phyloP scores from a whole-genome alignment of 2,113 vertebrate genomes.

The Pseudopodoces humilis region DNA sequence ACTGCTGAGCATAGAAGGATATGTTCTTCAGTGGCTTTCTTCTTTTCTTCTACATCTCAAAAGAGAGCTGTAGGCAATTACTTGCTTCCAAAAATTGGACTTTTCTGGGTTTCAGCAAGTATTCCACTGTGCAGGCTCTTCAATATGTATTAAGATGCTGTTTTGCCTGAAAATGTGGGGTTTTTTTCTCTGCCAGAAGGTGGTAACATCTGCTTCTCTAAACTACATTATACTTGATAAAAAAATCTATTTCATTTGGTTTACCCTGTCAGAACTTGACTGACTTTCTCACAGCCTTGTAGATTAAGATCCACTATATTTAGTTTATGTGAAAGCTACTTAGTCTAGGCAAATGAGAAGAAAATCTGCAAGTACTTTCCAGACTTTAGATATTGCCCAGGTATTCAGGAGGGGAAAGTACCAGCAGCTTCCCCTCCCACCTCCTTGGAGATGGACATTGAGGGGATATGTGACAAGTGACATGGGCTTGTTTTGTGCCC shows the following conservation, averaged over 20 bases:
- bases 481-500: background rate
- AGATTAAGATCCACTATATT: background rate
- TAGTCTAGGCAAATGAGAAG: background rate
- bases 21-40: background rate
- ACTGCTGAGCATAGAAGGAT: background rate
- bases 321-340: background rate
- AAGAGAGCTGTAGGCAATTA: background rate
- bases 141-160: background rate
- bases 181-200: background rate
- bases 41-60: background rate
- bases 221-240: background rate
- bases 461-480: background rate
- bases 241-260: background rate
- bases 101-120: background rate
- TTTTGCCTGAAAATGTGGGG: background rate
- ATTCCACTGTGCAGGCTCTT: background rate
- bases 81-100: background rate
- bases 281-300: background rate
- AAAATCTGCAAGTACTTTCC: background rate
- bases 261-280: background rate
- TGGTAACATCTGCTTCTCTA: conserved; percentile 14
- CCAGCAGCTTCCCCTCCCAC: background rate
- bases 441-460: background rate
- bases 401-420: background rate
- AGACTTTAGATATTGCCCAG: background rate